Conservation (phyloP, 2,888 invertebrate species). For the Pollenia griseotomentosa region DNA sequence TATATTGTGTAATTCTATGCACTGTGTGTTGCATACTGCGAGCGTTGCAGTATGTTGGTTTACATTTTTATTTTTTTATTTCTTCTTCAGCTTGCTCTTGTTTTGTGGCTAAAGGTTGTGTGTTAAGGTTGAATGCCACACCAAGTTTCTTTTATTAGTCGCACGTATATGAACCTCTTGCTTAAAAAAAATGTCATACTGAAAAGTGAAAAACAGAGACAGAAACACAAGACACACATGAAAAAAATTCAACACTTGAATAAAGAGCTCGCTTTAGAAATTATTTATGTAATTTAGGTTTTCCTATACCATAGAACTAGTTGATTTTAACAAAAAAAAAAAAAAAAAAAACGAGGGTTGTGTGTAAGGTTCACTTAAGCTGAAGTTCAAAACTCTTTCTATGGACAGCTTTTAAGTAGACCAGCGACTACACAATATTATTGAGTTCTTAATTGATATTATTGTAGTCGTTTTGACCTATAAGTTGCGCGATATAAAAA, state of each 20-base stretch:
- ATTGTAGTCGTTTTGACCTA: no score
- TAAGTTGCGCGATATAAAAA: no score
- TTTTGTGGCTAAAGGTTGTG: constrained; percentile 71
- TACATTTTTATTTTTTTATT: constrained; percentile 4
- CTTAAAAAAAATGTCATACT: constrained; percentile 52
- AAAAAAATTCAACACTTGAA: constrained; percentile 42
- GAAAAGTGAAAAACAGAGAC: neutral
- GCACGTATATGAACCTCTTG: constrained; percentile 61
- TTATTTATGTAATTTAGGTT: constrained; percentile 48
- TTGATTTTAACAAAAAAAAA: neutral
- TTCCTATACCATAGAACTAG: neutral
- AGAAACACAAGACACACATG: neutral
- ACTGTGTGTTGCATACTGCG: neutral
- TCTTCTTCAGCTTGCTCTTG: constrained; percentile 30
- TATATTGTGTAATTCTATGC: constrained; percentile 52
- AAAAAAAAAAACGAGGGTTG: constrained; percentile 17
- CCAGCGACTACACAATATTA: no score
- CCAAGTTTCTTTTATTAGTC: constrained; percentile 56
- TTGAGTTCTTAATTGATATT: no score
- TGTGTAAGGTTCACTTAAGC: neutral
- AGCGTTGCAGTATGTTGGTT: constrained; percentile 34
- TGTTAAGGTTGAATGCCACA: constrained; percentile 71
- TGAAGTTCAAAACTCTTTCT: no score
- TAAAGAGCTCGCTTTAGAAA: constrained; percentile 52
- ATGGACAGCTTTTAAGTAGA: no score